These are phyloP conservation scores for Amblyteles armatorius DNA, from an alignment of 2,888 invertebrate genomes.

Conservation along the genomic window DNA sequence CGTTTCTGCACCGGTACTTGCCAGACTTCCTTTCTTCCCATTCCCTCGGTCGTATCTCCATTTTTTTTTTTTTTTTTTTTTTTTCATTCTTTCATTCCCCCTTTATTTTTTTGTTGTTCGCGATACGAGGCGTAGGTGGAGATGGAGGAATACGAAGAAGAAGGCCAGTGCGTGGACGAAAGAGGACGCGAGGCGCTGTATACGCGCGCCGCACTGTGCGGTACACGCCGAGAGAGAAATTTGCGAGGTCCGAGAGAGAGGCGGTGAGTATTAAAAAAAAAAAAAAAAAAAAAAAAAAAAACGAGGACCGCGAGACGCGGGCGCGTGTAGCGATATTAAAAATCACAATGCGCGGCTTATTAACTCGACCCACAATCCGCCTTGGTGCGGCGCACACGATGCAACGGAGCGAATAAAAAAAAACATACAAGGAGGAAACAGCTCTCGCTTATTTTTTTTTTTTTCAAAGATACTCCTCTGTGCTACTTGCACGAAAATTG, in stretches of 20 bases:
- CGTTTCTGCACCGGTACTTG: constrained; percentile 59
- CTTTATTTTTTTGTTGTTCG: constrained; percentile 56
- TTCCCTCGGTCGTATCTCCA: constrained; percentile 52
- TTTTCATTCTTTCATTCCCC: constrained; percentile 45
- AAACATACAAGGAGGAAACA: constrained; percentile 3
- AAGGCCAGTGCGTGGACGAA: constrained; percentile 60
- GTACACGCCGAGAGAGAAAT: constrained; percentile 17
- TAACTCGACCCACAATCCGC: constrained; percentile 80
- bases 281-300: constrained; percentile 19
- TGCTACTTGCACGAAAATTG: constrained; percentile 14
- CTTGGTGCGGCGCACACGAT: constrained; percentile 35
- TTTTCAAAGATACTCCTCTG: constrained; percentile 4
- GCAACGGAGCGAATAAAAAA: constrained; percentile 12
- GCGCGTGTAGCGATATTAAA: constrained; percentile 78
- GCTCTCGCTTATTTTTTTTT: not conserved
- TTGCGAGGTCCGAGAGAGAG: not conserved
- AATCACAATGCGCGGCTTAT: constrained; percentile 80
- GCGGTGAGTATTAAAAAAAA: constrained; percentile 41
- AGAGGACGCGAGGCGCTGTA: constrained; percentile 55
- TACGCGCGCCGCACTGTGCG: constrained; percentile 19
- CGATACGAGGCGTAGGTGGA: constrained; percentile 60
- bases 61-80: constrained; percentile 36
- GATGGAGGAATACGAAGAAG: constrained; percentile 48
- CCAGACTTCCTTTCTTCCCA: constrained; percentile 57
- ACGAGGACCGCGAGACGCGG: constrained; percentile 67